Conservation (phyloP, 1,140 invertebrate genomes). For the Drosophila carrolli region DNA sequence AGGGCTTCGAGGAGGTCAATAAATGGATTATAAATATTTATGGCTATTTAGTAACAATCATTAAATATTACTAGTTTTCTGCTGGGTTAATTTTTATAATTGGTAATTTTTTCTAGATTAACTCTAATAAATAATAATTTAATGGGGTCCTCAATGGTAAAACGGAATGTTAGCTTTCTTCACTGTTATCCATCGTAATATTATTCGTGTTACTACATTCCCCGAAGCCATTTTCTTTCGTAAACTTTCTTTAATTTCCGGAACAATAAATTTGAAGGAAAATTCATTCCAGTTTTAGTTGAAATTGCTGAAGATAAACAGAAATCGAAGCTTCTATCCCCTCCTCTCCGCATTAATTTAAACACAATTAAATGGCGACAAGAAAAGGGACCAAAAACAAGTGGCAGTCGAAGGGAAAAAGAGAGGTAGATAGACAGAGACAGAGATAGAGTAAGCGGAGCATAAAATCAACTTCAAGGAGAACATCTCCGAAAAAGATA, state of each 20-base stretch:
- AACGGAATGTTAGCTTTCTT: no score
- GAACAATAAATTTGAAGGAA: conserved; percentile 31
- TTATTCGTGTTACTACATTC: neutral
- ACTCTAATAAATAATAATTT: no score
- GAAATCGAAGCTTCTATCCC: conserved; percentile 19
- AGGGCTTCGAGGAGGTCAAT: conserved; percentile 7
- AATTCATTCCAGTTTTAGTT: conserved; percentile 32
- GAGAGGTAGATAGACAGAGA: neutral
- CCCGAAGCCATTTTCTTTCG: neutral
- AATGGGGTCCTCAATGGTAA: no score
- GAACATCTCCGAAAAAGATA: conserved; percentile 27
- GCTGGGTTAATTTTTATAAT: no score
- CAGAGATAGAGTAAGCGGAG: conserved; percentile 2
- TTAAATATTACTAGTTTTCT: no score
- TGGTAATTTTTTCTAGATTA: no score
- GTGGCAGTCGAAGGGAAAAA: conserved; percentile 20
- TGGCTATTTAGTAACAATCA: neutral
- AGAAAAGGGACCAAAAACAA: conserved; percentile 9
- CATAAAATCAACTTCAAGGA: conserved; percentile 41
- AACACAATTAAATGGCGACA: conserved; percentile 58
- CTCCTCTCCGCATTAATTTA: conserved; percentile 30
- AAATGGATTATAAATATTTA: conserved; percentile 34
- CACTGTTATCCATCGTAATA: neutral
- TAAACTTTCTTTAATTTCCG: conserved; percentile 30
- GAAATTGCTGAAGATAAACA: conserved; percentile 51